Base-by-base conservation (phyloP, 2,888 invertebrate species). In the Nephrotoma guestfalica region DNA sequence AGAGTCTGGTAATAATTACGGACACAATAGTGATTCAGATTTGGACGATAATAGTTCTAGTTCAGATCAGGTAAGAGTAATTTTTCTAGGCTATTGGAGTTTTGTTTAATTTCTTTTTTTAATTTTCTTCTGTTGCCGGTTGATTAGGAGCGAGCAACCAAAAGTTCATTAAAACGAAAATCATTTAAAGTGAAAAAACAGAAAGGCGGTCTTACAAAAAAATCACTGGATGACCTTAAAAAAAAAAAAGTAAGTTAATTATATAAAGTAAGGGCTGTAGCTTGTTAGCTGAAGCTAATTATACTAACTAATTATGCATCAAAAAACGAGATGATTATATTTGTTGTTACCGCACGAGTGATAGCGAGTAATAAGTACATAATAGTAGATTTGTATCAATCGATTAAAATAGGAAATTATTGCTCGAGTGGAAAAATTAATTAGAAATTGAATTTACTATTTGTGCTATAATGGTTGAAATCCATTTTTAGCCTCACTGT, bases 111-210 rank as follows among this genome's bases (percentile, higher is more conserved):
- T 40, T 40, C 9, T 86, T 86, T 57, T 41, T 41, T 86, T 40
- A 13, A 9, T 86, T 86, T 57, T 41, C 9, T 86, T 83, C 9
- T 71, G 85, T 86, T 83, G 15, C 2, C 6, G 51, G 51, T 71
- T 71, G n/a, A 71, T 30, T 71, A 88, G 88, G 88, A 88, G 88
- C 90, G 92, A 88, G 90, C 90, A 51, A 89, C 90, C 86, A 92
- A 93, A 90, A 91, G 93, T 90, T 93, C 93, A 41, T 93, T 93
- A 0, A 94, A 94, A 88, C 92, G 95, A 88, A 95, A 95, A 90
- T 94, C 95, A 86, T 94, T 95, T 87, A 94, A 94, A 91, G 93
- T 93, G 90, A 94, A 94, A 90, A 92, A 94, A 90, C 94, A 94
- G 92, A 94, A 94, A 91, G 93, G 93, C 88, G 94, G 92, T 30